A percentile compares a stretch with the other conserved stretches of the same genome.
These are phyloP conservation scores for Halcyon leucocephala DNA, from an alignment of 2,797 vertebrate species.

Conservation along the genomic window DNA sequence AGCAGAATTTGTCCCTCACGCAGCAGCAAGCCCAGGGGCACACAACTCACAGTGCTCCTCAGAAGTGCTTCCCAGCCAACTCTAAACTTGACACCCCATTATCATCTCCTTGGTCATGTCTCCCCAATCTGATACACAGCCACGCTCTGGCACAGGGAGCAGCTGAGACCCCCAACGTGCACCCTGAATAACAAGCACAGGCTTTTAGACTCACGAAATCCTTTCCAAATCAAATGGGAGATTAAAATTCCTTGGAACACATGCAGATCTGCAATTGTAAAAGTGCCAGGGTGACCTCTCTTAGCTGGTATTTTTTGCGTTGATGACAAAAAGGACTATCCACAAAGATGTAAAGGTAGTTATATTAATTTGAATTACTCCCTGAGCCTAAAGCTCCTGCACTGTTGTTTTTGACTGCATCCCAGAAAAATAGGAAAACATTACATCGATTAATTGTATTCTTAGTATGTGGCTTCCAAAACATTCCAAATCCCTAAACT, in stretches of 20 bases:
- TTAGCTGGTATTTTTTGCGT: not conserved
- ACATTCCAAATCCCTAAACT: not conserved
- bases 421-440: not conserved
- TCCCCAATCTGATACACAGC: not conserved
- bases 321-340: not conserved
- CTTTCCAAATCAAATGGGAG: not conserved
- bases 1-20: not conserved
- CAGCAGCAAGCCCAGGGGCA: not conserved
- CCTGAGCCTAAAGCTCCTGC: not conserved
- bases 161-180: accelerated
- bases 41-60: not conserved
- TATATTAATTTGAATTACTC: not conserved
- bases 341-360: not conserved
- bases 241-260: slow-evolving; percentile 33
- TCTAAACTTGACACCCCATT: not conserved
- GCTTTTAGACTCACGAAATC: not conserved
- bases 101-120: not conserved
- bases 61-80: not conserved
- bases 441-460: not conserved
- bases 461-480: slow-evolving; percentile 24
- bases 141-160: accelerated
- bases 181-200: accelerated
- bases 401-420: not conserved
- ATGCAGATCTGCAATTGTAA: not conserved
- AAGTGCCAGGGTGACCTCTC: not conserved